Percentiles rank a stretch among this genome's conserved stretches.
phyloP scores from a whole-genome alignment of 2,113 vertebrate genomes.

The Coptodon rendalli region DNA sequence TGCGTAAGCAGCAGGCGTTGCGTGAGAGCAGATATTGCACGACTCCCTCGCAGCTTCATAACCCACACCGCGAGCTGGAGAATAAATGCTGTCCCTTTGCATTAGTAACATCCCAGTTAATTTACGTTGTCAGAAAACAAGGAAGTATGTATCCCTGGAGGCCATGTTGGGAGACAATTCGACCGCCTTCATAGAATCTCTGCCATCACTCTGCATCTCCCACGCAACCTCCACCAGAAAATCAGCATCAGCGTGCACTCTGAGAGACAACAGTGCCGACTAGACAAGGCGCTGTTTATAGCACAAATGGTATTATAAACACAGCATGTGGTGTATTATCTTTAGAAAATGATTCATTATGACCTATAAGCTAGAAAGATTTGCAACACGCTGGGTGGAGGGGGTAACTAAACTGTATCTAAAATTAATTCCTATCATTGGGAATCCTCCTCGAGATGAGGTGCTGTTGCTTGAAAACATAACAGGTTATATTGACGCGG shows the following conservation, averaged over 20 bases:
- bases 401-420: neutral
- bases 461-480: neutral
- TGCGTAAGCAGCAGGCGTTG: neutral
- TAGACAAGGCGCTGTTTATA: conserved; percentile 45
- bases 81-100: conserved; percentile 45
- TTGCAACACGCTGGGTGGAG: neutral
- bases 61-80: neutral
- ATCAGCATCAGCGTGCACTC: conserved; percentile 16
- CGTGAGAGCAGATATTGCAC: neutral
- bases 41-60: neutral
- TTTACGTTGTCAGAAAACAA: conserved; percentile 70
- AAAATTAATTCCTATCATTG: neutral
- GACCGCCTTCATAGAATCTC: conserved; percentile 58
- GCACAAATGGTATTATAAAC: conserved; percentile 41
- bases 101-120: conserved; percentile 64
- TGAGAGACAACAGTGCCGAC: conserved; percentile 30
- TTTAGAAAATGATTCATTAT: conserved; percentile 35
- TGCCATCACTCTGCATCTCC: conserved; percentile 61
- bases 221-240: conserved; percentile 52
- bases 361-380: conserved; percentile 1
- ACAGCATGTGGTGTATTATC: conserved; percentile 28
- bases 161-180: conserved; percentile 61
- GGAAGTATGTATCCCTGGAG: conserved; percentile 63
- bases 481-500: conserved; percentile 20
- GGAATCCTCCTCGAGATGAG: neutral